phyloP scores from a whole-genome alignment of 2,888 invertebrate genomes.

The Lithophane socia region DNA sequence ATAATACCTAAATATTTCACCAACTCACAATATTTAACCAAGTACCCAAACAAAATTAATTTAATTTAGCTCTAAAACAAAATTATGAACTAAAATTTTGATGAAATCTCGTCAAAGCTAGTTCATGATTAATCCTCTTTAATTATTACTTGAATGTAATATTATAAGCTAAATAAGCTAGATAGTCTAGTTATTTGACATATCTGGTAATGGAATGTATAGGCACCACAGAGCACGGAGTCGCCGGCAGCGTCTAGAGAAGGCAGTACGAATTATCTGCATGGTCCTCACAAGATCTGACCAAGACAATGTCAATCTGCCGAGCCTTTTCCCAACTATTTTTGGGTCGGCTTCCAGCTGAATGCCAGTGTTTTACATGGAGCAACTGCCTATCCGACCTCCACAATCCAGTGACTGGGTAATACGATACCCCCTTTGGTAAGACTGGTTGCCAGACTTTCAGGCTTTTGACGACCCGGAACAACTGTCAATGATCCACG shows the following conservation, averaged over 20 bases:
- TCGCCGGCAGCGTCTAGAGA: not conserved
- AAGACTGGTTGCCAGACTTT: not conserved
- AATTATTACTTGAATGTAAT: not conserved
- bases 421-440: not conserved
- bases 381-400: too few relatives aligned
- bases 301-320: not conserved
- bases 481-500: not conserved
- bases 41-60: conserved; percentile 4
- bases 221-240: not conserved
- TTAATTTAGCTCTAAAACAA: not conserved
- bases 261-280: too few relatives aligned
- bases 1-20: not conserved
- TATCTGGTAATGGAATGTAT: conserved; percentile 19
- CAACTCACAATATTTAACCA: not conserved
- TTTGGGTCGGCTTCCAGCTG: not conserved
- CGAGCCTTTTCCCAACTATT: not conserved
- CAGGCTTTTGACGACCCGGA: not conserved
- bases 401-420: not conserved
- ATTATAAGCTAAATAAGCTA: not conserved
- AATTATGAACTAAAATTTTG: conserved; percentile 1
- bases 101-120: conserved; percentile 12
- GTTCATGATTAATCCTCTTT: not conserved
- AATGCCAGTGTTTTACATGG: not conserved
- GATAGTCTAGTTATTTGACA: not conserved
- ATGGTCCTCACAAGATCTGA: not conserved